Evolutionary conservation across 2,888 invertebrate species (phyloP).

Genomic region (Arctia plantaginis): DNA sequence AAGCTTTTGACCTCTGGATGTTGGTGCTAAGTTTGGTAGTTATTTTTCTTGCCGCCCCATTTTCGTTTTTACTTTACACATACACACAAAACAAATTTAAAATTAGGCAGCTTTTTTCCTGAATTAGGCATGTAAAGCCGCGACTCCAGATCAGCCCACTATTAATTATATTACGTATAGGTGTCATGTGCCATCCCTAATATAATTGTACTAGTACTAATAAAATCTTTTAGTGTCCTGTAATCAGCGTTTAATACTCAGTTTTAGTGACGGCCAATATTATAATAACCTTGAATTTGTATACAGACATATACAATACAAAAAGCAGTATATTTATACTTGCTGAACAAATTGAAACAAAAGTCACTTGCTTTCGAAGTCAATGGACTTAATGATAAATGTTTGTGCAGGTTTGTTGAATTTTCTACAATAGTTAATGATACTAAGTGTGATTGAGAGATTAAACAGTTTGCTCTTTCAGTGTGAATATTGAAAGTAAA

Average conservation of each 20-base stretch:
- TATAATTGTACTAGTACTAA: not conserved
- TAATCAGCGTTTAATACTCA: not conserved
- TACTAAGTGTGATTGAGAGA: not conserved
- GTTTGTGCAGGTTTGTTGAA: constrained; percentile 1
- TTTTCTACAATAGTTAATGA: not conserved
- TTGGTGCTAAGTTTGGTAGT: too few species aligned
- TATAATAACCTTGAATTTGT: not conserved
- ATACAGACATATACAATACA: not conserved
- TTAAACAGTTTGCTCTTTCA: not conserved
- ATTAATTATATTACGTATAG: too few species aligned
- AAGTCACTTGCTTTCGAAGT: not conserved
- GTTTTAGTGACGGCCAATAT: not conserved
- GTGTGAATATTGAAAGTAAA: not conserved
- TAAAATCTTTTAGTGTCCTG: not conserved
- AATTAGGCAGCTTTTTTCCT: too few species aligned
- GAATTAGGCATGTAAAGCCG: too few species aligned
- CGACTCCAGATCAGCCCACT: too few species aligned
- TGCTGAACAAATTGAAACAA: not conserved
- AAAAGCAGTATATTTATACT: not conserved
- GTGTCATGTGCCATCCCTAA: not conserved
- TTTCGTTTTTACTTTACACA: too few species aligned
- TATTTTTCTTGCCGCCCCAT: too few species aligned
- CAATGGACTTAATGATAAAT: not conserved
- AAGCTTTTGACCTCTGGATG: not conserved
- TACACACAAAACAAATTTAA: too few species aligned